Percentiles rank a stretch among this genome's conserved stretches.
phyloP scores from a whole-genome alignment of 2,797 vertebrate species.

The Emydoidea blandingii region DNA sequence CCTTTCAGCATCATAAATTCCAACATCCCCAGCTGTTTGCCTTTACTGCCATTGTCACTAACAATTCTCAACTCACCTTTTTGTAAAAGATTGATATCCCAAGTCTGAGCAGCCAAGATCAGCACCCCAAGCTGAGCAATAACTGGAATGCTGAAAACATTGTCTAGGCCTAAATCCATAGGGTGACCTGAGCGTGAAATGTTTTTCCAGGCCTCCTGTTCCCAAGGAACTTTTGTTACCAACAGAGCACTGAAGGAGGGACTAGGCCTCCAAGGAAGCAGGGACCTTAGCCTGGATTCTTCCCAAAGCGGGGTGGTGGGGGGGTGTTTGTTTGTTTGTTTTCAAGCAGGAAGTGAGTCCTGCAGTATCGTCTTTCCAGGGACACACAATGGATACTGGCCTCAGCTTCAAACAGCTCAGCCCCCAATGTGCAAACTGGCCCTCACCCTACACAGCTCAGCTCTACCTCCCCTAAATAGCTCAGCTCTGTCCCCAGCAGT shows the following conservation, averaged over 20 bases:
- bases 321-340: rapidly evolving
- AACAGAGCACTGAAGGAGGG: not conserved
- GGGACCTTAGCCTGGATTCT: not conserved
- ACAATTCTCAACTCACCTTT: not conserved
- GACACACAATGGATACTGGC: not conserved
- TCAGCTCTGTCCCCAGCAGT: no score
- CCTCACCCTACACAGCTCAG: not conserved
- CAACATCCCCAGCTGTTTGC: not conserved
- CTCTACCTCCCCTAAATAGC: not conserved
- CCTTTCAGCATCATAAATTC: not conserved
- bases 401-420: not conserved
- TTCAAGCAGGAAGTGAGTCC: not conserved
- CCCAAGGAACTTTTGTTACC: not conserved
- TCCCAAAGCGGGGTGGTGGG: not conserved
- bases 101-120: no score
- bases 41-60: not conserved
- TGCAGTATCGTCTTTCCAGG: not conserved
- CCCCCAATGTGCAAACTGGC: not conserved
- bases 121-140: not conserved
- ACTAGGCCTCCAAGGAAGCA: not conserved
- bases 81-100: not conserved
- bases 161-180: not conserved
- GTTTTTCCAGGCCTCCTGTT: not conserved
- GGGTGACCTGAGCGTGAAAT: not conserved
- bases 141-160: not conserved